Conservation (phyloP, 2,888 invertebrate genomes). For the Acronicta aceris region DNA sequence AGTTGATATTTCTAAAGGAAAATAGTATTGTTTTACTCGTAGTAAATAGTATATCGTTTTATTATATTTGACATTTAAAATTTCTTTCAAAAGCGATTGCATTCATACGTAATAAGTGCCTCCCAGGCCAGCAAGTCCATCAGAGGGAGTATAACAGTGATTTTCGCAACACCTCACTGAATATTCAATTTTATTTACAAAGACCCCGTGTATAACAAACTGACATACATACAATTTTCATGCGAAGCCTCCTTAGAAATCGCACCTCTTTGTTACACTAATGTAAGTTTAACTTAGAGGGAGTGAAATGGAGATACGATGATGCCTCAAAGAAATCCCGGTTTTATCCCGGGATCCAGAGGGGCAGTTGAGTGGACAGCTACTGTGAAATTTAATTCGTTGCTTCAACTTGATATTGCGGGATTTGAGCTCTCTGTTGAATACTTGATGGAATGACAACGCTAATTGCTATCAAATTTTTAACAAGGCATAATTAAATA, state of each 20-base stretch:
- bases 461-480: slow-evolving; percentile 55
- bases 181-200: slow-evolving; percentile 88
- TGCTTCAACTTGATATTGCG: slow-evolving; percentile 60
- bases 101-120: slow-evolving; percentile 62
- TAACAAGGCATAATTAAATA: slow-evolving; percentile 38
- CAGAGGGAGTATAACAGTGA: slow-evolving; percentile 76
- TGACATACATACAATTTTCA: slow-evolving; percentile 80
- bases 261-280: slow-evolving; percentile 36
- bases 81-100: slow-evolving; percentile 12
- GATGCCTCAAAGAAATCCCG: slow-evolving; percentile 73
- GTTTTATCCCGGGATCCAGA: slow-evolving; percentile 61
- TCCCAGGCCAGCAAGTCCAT: slow-evolving; percentile 62
- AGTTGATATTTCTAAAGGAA: no score
- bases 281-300: slow-evolving; percentile 8
- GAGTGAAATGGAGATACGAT: slow-evolving; percentile 60
- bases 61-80: background rate
- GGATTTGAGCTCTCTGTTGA: slow-evolving; percentile 54
- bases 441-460: slow-evolving; percentile 48
- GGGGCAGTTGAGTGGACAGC: slow-evolving; percentile 71
- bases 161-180: slow-evolving; percentile 82
- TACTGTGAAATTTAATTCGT: slow-evolving; percentile 72
- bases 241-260: slow-evolving; percentile 49
- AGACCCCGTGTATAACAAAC: slow-evolving; percentile 74
- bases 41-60: no score
- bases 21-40: no score